Conservation (phyloP, 2,113 vertebrate species). For the Rhizomys pruinosus region DNA sequence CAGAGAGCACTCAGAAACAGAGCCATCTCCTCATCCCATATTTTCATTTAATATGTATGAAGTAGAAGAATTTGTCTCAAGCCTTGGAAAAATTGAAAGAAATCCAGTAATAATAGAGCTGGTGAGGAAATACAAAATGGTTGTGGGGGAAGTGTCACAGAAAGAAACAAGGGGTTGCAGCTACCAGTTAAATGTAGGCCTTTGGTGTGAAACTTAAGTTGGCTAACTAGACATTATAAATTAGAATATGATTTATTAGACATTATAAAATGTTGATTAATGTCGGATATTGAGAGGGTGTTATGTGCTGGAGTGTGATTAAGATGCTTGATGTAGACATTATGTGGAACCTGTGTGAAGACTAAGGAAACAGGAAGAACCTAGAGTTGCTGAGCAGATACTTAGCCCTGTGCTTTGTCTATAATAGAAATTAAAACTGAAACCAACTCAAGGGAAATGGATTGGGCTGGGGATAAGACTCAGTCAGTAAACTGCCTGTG, state of each 20-base stretch:
- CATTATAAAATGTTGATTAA: no score
- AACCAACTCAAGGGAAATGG: no score
- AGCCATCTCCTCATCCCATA: no score
- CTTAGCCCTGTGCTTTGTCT: background rate
- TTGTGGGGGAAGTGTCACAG: no score
- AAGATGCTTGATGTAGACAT: background rate
- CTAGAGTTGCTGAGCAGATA: fast-evolving
- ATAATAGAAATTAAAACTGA: background rate
- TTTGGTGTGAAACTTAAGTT: background rate
- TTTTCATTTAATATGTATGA: no score
- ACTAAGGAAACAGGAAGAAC: background rate
- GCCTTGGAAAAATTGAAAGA: background rate
- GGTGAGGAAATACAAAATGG: no score
- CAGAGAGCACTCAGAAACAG: no score
- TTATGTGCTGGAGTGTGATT: background rate
- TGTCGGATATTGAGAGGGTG: no score
- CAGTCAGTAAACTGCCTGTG: background rate
- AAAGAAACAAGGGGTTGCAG: background rate
- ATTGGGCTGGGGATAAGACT: background rate
- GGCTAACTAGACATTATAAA: no score
- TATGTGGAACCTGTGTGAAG: background rate
- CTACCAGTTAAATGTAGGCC: fast-evolving
- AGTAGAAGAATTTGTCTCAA: background rate
- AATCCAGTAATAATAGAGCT: background rate
- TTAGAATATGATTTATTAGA: background rate